phyloP scores from a whole-genome alignment of 2,113 vertebrate genomes.

The Oostethus manadensis region DNA sequence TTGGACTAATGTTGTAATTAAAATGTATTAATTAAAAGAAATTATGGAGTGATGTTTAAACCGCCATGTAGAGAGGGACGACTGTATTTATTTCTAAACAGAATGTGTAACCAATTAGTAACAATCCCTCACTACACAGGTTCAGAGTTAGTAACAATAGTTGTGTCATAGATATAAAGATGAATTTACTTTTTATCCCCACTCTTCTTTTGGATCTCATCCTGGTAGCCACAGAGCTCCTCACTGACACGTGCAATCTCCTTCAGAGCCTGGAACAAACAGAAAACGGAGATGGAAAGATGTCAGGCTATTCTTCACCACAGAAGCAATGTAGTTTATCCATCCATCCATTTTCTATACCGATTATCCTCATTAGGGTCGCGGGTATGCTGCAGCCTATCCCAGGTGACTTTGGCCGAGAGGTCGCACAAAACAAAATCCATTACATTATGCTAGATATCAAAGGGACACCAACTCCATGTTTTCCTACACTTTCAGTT shows the following conservation, averaged over 20 bases:
- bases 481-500: not conserved
- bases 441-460: not conserved
- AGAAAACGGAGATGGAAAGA: slow-evolving; percentile 11
- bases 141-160: slow-evolving; percentile 1
- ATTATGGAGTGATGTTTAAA: no score
- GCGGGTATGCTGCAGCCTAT: no score
- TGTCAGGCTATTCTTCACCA: not conserved
- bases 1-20: no score
- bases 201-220: slow-evolving; percentile 82
- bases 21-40: no score
- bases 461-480: not conserved
- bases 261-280: slow-evolving; percentile 81
- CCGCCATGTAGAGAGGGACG: no score
- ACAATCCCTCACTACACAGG: not conserved
- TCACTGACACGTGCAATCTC: slow-evolving; percentile 96
- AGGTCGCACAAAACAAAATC: not conserved
- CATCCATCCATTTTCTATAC: no score
- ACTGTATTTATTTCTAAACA: no score
- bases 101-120: not conserved
- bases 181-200: slow-evolving; percentile 76
- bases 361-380: no score
- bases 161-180: slow-evolving; percentile 2
- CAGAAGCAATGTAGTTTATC: not conserved
- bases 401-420: not conserved
- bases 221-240: slow-evolving; percentile 94